Evolutionary conservation across 2,888 invertebrate species (phyloP).

Genomic region (Leptopilina myrica): DNA sequence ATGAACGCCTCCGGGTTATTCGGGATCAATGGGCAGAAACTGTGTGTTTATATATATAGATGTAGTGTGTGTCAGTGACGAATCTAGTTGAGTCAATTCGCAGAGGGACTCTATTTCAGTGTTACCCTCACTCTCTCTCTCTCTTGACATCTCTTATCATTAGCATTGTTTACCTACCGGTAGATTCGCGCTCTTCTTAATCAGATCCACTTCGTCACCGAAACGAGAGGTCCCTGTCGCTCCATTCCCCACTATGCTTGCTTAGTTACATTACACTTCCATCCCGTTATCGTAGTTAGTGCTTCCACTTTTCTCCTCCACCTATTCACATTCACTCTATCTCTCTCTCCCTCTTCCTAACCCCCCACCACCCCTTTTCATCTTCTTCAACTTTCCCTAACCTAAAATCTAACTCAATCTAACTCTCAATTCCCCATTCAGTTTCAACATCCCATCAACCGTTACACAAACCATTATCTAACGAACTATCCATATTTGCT

Average conservation of each 20-base stretch:
- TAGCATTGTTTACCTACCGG: slow-evolving; percentile 58
- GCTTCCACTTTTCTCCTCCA: background rate
- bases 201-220: slow-evolving; percentile 59
- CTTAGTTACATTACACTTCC: slow-evolving; percentile 35
- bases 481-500: slow-evolving; percentile 51
- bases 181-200: slow-evolving; percentile 53
- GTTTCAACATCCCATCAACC: slow-evolving; percentile 35
- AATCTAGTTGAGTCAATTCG: slow-evolving; percentile 41
- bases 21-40: slow-evolving; percentile 6
- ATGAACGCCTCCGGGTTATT: slow-evolving; percentile 47
- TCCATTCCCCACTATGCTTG: slow-evolving; percentile 25
- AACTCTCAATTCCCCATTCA: slow-evolving; percentile 38
- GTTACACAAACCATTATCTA: slow-evolving; percentile 32
- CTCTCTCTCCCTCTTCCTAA: too few relatives aligned
- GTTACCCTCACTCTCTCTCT: background rate
- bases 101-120: slow-evolving; percentile 14
- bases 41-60: background rate
- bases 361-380: too few relatives aligned
- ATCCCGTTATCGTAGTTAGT: slow-evolving; percentile 29
- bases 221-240: slow-evolving; percentile 49
- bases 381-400: background rate
- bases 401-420: slow-evolving; percentile 18
- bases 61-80: slow-evolving; percentile 38
- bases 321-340: background rate
- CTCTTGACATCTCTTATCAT: slow-evolving; percentile 56